phyloP scores from a whole-genome alignment of 2,797 vertebrate species.

The Xenops minutus region DNA sequence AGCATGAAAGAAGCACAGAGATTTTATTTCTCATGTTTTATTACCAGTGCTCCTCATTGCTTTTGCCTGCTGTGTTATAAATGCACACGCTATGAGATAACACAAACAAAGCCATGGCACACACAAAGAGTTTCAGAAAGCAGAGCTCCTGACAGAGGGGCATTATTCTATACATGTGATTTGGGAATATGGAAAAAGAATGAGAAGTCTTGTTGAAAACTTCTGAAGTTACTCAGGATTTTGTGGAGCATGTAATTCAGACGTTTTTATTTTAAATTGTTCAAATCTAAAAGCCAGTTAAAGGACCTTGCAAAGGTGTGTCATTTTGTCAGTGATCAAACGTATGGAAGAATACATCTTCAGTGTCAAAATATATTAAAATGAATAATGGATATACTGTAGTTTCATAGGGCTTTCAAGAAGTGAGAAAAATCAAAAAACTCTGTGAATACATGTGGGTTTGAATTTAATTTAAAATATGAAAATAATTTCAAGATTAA shows the following conservation, averaged over 20 bases:
- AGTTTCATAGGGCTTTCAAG: background rate
- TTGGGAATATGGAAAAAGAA: background rate
- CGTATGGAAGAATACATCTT: background rate
- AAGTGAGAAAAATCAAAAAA: background rate
- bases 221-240: background rate
- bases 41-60: background rate
- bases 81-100: background rate
- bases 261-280: background rate
- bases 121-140: background rate
- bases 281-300: background rate
- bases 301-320: background rate
- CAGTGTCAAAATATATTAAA: background rate
- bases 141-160: background rate
- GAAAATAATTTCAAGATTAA: background rate
- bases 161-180: background rate
- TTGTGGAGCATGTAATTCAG: background rate
- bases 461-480: background rate
- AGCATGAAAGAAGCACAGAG: background rate
- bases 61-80: background rate
- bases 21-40: background rate
- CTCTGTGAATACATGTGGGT: background rate
- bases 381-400: background rate
- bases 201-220: background rate
- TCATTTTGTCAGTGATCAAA: background rate
- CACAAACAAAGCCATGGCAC: background rate